Conservation (phyloP, 2,888 invertebrate genomes). For the Fragum fragum region DNA sequence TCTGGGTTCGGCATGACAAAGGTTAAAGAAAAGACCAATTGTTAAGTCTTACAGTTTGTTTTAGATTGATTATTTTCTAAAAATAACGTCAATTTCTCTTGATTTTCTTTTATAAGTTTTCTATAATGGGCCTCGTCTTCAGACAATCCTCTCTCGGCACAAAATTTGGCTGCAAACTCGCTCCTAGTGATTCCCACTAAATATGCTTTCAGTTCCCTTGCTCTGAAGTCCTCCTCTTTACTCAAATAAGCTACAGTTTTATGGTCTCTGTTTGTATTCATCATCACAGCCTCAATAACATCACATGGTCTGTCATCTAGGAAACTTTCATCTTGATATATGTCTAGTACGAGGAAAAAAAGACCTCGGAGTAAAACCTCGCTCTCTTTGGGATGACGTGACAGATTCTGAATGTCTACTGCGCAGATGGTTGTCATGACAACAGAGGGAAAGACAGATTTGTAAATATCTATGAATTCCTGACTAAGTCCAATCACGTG, state of each 20-base stretch:
- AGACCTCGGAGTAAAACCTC: slow-evolving; percentile 71
- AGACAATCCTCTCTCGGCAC: slow-evolving; percentile 37
- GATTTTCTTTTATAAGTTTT: slow-evolving; percentile 38
- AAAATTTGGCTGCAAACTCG: slow-evolving; percentile 62
- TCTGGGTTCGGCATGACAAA: too few relatives aligned
- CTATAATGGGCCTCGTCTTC: slow-evolving; percentile 52
- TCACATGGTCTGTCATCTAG: slow-evolving; percentile 42
- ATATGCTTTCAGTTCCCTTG: slow-evolving; percentile 65
- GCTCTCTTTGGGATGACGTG: slow-evolving; percentile 54
- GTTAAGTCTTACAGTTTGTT: too few relatives aligned
- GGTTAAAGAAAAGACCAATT: too few relatives aligned
- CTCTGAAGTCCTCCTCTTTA: slow-evolving; percentile 53
- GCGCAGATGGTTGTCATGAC: slow-evolving; percentile 71
- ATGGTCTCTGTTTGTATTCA: slow-evolving; percentile 73
- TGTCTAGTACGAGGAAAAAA: slow-evolving; percentile 63
- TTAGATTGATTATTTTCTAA: slow-evolving; percentile 19
- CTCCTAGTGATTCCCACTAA: slow-evolving; percentile 69
- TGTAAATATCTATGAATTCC: slow-evolving; percentile 62
- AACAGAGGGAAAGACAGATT: slow-evolving; percentile 54
- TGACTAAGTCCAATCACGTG: slow-evolving; percentile 70
- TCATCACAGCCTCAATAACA: slow-evolving; percentile 66
- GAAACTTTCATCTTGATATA: slow-evolving; percentile 43
- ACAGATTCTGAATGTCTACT: slow-evolving; percentile 67
- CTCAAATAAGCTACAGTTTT: slow-evolving; percentile 61
- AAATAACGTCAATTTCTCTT: slow-evolving; percentile 37